Conservation (phyloP, 2,113 vertebrate genomes). For the Chionodraco myersi region DNA sequence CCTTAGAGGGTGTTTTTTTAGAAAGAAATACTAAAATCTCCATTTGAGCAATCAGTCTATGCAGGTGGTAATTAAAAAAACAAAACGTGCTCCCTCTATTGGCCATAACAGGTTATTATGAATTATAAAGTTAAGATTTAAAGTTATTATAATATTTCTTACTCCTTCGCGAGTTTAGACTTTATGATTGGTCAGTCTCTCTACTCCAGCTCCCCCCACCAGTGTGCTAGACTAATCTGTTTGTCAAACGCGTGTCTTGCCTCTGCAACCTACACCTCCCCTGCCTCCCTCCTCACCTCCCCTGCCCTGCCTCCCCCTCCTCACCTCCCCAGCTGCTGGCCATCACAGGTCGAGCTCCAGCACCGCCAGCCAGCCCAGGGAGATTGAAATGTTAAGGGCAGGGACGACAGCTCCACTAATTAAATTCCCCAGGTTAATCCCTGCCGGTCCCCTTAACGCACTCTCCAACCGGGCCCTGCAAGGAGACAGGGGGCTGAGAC, state of each 20-base stretch:
- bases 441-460: conserved; percentile 83
- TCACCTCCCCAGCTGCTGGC: conserved; percentile 62
- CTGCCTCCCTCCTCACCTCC: neutral
- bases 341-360: conserved; percentile 70
- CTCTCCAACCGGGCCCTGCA: conserved; percentile 72
- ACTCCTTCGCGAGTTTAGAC: neutral
- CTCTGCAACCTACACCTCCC: conserved; percentile 33
- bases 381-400: conserved; percentile 79
- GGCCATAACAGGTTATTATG: conserved; percentile 10
- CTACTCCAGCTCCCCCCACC: conserved; percentile 24
- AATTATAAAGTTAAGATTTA: neutral
- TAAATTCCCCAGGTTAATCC: conserved; percentile 98
- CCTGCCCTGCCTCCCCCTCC: conserved; percentile 22
- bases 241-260: conserved; percentile 72
- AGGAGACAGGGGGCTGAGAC: conserved; percentile 48
- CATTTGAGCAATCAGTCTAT: neutral
- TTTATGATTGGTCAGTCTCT: neutral
- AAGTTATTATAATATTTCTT: neutral
- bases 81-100: conserved; percentile 13
- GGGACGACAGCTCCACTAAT: conserved; percentile 93
- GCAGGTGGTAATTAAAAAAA: neutral
- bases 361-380: conserved; percentile 66
- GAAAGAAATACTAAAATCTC: no score
- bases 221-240: conserved; percentile 73
- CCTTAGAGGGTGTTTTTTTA: no score